Evolutionary conservation across 1,140 invertebrate genomes (phyloP).

Genomic region (Zaprionus taronus): DNA sequence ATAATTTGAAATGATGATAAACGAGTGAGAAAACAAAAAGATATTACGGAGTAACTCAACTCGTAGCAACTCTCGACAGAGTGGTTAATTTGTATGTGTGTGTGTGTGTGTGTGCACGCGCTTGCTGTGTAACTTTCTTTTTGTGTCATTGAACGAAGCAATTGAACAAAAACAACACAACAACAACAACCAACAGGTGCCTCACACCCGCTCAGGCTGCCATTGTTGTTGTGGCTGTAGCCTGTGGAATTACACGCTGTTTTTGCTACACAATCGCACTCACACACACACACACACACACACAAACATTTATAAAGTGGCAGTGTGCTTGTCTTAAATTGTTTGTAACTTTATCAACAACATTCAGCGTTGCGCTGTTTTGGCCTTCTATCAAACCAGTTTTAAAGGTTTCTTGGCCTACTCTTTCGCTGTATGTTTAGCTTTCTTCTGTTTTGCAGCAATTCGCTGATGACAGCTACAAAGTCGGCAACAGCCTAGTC

Average conservation of each 20-base stretch:
- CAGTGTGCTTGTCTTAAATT: constrained; percentile 55
- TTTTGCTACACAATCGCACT: constrained; percentile 9
- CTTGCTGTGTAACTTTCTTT: constrained; percentile 71
- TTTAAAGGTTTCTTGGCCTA: constrained; percentile 71
- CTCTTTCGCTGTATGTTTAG: constrained; percentile 69
- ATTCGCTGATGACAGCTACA: constrained; percentile 70
- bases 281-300: constrained; percentile 19
- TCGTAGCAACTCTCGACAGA: constrained; percentile 51
- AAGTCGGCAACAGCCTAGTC: constrained; percentile 17
- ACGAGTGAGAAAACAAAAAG: constrained; percentile 36
- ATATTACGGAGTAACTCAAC: constrained; percentile 39
- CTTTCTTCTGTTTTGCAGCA: constrained; percentile 74
- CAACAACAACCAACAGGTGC: constrained; percentile 60
- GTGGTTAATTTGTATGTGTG: constrained; percentile 30
- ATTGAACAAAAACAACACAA: constrained; percentile 45
- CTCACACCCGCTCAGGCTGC: constrained; percentile 34
- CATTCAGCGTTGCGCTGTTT: constrained; percentile 25
- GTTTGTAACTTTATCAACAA: constrained; percentile 61
- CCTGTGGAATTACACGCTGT: constrained; percentile 74
- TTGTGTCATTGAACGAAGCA: constrained; percentile 70
- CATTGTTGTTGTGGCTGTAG: constrained; percentile 40
- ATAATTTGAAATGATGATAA: constrained; percentile 72
- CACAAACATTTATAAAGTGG: constrained; percentile 9
- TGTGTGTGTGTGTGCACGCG: not conserved
- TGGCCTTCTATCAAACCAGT: constrained; percentile 78